Base-by-base conservation (phyloP, 1,140 invertebrate species). In the Anagrus nilaparvatae region DNA sequence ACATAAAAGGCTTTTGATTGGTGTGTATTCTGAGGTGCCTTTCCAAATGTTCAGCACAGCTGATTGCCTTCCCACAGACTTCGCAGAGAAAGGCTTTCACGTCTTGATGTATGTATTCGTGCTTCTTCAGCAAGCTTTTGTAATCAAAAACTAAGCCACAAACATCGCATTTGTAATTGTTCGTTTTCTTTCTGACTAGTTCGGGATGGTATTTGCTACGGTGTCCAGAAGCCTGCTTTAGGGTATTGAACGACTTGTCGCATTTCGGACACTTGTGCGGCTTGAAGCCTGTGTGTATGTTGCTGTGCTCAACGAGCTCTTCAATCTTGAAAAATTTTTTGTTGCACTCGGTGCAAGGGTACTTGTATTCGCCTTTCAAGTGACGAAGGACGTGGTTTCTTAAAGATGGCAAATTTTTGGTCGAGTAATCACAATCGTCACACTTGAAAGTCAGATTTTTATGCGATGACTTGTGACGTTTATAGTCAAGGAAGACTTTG, bases 61-160 rank as follows among this genome's bases (percentile, higher is more conserved):
- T 76, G 54, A 89, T 89, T 4, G 71, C 66, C 42, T 80, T 79
- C 0, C 73, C 71, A 58, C 87, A 91, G 1, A 82, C 72, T 9
- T 75, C 73, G 58, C 88, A 92, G 31, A 74, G 64, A 49, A 80
- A 87, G 0, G 83, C 82, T 43, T 78, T 74, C 31, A 78, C 78
- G 0, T 79, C 73, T 0, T 76, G 76, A 53, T 87, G 78, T 9
- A 64, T 69, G 46, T 74, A 69, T 46, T 74, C 70, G 59, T 81
- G 77, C 0, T 75, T 60, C n/a, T 73, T 67, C 36, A 79, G 64
- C 0, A 63, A 66, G 1, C 70, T 46, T 16, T 64, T 69, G 0
- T 65, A 69, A 0, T 67, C 66, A 0, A 70, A 47, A 0, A 69
- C 63, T 0, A 62, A 49, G 1, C 67, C 67, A 25, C 69, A 71